These are phyloP conservation scores for Ibycter americanus DNA, from an alignment of 2,797 vertebrate species.

Conservation along the genomic window DNA sequence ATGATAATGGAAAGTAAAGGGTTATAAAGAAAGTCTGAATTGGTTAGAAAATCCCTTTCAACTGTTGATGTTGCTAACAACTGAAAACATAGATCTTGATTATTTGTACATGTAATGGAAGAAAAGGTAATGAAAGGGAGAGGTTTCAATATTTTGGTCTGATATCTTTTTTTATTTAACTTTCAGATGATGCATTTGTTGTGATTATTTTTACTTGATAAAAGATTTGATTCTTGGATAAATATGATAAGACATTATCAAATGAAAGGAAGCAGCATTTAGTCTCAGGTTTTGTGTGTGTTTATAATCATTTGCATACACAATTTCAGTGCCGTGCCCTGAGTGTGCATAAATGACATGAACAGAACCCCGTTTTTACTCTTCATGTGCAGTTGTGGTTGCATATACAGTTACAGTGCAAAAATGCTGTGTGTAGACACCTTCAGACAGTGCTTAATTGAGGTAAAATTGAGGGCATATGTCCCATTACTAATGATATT, in stretches of 20 bases:
- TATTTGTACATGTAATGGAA: background rate
- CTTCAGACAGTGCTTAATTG: background rate
- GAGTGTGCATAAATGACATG: background rate
- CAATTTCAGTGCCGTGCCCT: background rate
- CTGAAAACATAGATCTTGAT: background rate
- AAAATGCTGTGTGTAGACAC: background rate
- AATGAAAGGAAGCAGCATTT: background rate
- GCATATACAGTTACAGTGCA: background rate
- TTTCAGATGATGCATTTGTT: background rate
- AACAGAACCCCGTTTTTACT: background rate
- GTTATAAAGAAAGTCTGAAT: background rate
- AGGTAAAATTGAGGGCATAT: background rate
- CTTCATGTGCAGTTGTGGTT: background rate
- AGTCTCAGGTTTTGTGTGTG: background rate
- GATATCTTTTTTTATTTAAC: background rate
- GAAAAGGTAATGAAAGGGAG: background rate
- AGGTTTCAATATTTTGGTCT: background rate
- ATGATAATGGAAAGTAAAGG: background rate
- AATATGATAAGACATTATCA: background rate
- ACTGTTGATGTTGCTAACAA: background rate
- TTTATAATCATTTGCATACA: background rate
- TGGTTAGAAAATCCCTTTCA: background rate
- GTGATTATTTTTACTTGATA: background rate
- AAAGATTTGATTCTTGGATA: background rate
- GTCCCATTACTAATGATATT: background rate